Percentiles rank a stretch among this genome's conserved stretches.
Evolutionary conservation across 2,888 invertebrate species (phyloP).

Genomic region (Lasioglossum marginatum): DNA sequence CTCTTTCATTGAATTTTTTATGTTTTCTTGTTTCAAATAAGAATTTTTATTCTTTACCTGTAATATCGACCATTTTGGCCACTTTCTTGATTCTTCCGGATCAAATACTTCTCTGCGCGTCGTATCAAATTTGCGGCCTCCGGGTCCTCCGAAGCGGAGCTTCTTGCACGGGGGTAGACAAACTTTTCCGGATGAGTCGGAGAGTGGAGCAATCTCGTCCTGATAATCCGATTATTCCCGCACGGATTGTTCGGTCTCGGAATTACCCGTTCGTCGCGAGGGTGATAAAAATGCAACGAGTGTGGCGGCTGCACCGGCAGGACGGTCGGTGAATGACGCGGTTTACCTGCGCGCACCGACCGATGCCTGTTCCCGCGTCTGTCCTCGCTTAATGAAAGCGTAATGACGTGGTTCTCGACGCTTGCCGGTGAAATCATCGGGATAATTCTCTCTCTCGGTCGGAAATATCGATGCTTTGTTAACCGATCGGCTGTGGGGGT

Average conservation of each 20-base stretch:
- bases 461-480: conserved; percentile 24
- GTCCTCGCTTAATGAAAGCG: conserved; percentile 34
- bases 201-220: background rate
- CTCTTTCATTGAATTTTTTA: too few relatives aligned
- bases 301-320: background rate
- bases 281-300: conserved; percentile 13
- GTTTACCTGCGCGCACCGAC: conserved; percentile 19
- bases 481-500: conserved; percentile 5
- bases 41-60: too few relatives aligned
- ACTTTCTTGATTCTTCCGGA: too few relatives aligned
- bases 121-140: too few relatives aligned
- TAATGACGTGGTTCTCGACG: conserved; percentile 26
- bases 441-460: conserved; percentile 9
- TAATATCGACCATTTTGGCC: too few relatives aligned
- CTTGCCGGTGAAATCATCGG: conserved; percentile 19
- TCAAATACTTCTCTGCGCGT: background rate
- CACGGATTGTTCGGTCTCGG: conserved; percentile 31
- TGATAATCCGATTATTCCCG: conserved; percentile 47
- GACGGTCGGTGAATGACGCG: background rate
- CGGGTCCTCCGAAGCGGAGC: background rate
- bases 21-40: too few relatives aligned
- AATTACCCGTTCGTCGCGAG: conserved; percentile 1
- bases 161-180: background rate
- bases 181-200: background rate
- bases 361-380: background rate